Evolutionary conservation across 1,140 invertebrate species (phyloP).

Genomic region (Drosophila kurseongensis): DNA sequence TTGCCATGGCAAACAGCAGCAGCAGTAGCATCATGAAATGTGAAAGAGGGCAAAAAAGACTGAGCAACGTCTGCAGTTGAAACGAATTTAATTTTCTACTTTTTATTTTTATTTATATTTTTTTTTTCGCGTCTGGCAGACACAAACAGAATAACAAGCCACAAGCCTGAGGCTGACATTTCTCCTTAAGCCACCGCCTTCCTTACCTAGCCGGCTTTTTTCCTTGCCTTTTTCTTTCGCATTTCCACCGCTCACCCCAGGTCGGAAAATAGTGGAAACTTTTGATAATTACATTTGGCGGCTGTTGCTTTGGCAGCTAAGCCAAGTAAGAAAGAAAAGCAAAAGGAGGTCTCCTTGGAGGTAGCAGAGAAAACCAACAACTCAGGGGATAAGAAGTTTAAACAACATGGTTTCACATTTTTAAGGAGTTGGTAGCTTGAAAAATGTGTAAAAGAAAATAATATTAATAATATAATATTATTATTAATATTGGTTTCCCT

Average conservation of each 20-base stretch:
- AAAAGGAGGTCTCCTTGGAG: not conserved
- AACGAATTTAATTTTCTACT: slow-evolving; percentile 80
- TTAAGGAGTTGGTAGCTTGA: not conserved
- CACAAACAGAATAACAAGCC: slow-evolving; percentile 61
- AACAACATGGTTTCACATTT: slow-evolving; percentile 3
- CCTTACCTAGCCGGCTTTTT: slow-evolving; percentile 13
- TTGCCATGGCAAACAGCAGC: slow-evolving; percentile 36
- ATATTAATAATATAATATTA: too few species aligned
- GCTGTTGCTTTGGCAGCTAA: slow-evolving; percentile 63
- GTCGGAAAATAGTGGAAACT: slow-evolving; percentile 72
- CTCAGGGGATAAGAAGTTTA: slow-evolving; percentile 15
- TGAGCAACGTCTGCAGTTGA: slow-evolving; percentile 75
- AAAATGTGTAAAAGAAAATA: too few species aligned
- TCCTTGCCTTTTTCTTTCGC: slow-evolving; percentile 3
- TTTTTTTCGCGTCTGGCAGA: slow-evolving; percentile 45
- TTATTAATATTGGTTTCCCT: too few species aligned
- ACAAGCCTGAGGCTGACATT: slow-evolving; percentile 57
- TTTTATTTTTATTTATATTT: slow-evolving; percentile 52
- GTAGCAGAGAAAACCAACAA: slow-evolving; percentile 1
- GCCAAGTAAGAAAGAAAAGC: slow-evolving; percentile 24
- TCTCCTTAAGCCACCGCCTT: slow-evolving; percentile 40
- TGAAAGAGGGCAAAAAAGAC: slow-evolving; percentile 43
- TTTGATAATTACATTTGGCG: slow-evolving; percentile 80
- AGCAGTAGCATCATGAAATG: slow-evolving; percentile 20
- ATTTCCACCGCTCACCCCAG: slow-evolving; percentile 19